Percentiles rank a stretch among this genome's conserved stretches.
Evolutionary conservation across 2,797 vertebrate species (phyloP).

Genomic region (Rachycentron canadum): DNA sequence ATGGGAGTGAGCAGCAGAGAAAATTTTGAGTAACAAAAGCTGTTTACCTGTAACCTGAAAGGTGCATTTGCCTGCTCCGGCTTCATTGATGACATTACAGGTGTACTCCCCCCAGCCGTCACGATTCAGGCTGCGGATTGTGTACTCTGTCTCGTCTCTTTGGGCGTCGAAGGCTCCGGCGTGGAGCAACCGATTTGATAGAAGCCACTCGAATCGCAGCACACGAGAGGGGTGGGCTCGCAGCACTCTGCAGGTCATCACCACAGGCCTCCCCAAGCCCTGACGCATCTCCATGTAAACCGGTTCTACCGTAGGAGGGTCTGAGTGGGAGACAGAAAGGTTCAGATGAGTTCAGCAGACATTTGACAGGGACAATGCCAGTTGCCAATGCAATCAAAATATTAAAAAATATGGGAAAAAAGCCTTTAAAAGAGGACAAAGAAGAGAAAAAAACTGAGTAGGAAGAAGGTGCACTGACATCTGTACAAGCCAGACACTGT

Average conservation of each 20-base stretch:
- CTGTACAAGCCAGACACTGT: conserved; percentile 22
- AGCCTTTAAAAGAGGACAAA: conserved; percentile 6
- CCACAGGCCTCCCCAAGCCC: conserved; percentile 91
- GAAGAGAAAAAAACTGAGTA: background rate
- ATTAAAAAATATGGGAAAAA: background rate
- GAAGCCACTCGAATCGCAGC: conserved; percentile 94
- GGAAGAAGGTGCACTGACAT: background rate
- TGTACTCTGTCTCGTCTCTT: conserved; percentile 93
- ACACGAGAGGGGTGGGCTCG: conserved; percentile 94
- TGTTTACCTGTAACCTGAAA: conserved; percentile 95
- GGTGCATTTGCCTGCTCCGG: conserved; percentile 94
- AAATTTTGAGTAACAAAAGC: background rate
- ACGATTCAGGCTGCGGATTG: conserved; percentile 89
- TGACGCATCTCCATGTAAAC: conserved; percentile 93
- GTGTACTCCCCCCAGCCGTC: conserved; percentile 96
- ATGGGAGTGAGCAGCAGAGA: background rate
- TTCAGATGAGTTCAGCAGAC: conserved; percentile 25
- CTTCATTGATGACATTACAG: conserved; percentile 97
- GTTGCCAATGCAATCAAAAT: background rate
- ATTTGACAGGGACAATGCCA: conserved; percentile 23
- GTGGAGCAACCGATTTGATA: conserved; percentile 92
- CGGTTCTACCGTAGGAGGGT: conserved; percentile 95
- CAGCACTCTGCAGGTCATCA: conserved; percentile 94
- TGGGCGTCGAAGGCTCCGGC: conserved; percentile 91
- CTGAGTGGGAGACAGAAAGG: conserved; percentile 76